These are phyloP conservation scores for Stramonita haemastoma DNA, from an alignment of 2,888 invertebrate species.

Conservation along the genomic window DNA sequence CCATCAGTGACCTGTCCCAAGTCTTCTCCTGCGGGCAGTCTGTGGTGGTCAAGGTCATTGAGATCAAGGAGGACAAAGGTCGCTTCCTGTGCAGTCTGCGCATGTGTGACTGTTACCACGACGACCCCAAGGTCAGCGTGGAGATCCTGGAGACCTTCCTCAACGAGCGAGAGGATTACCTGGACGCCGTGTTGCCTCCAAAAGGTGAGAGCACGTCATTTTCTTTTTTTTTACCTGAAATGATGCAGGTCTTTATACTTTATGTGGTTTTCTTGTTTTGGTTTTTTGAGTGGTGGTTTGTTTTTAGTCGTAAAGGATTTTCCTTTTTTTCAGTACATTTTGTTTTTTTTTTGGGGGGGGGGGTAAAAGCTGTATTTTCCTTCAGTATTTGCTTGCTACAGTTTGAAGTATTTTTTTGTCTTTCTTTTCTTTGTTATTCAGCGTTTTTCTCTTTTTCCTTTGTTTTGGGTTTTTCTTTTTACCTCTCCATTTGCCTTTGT, in stretches of 20 bases:
- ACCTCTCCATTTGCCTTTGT: no score
- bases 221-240: no score
- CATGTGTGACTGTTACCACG: constrained; percentile 68
- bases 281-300: no score
- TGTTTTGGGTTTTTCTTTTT: no score
- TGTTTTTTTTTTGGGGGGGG: no score
- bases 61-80: constrained; percentile 65
- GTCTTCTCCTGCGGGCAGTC: constrained; percentile 62
- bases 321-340: not conserved
- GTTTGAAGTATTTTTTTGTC: no score
- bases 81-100: constrained; percentile 66
- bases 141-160: constrained; percentile 58
- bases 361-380: no score
- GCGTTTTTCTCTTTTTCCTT: no score
- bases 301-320: not conserved
- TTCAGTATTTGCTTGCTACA: no score
- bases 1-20: constrained; percentile 49
- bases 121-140: constrained; percentile 58
- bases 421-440: no score
- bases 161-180: constrained; percentile 49
- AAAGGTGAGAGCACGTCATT: constrained; percentile 42
- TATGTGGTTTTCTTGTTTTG: no score
- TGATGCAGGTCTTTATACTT: not conserved
- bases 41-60: constrained; percentile 65
- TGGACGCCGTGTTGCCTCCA: constrained; percentile 34